These are phyloP conservation scores for Ictidomys tridecemlineatus DNA, from an alignment of 2,113 vertebrate species.

Conservation along the genomic window DNA sequence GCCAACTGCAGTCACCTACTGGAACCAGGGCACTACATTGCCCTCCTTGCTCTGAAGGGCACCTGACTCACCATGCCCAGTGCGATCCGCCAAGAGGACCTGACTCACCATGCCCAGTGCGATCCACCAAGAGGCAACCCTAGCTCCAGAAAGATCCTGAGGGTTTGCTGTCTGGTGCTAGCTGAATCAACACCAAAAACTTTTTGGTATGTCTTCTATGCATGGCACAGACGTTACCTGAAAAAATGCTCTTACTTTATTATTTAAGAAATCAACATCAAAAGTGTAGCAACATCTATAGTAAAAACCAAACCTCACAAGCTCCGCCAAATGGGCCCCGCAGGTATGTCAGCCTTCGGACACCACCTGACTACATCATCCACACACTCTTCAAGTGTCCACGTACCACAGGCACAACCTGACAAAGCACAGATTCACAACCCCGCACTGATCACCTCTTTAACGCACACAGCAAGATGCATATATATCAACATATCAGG, in stretches of 20 bases:
- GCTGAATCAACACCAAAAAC: not conserved
- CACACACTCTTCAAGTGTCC: not conserved
- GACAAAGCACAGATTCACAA: not conserved
- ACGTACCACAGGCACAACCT: not conserved
- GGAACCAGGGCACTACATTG: not conserved
- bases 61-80: not conserved
- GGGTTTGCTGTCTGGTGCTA: not conserved
- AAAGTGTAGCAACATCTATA: not conserved
- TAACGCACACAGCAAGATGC: no score
- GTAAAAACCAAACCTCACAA: not conserved
- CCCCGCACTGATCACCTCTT: accelerated
- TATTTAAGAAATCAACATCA: not conserved
- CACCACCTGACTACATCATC: not conserved
- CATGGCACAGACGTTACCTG: not conserved
- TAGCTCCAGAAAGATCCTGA: not conserved
- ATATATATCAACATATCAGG: not conserved
- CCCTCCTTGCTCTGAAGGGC: not conserved
- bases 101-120: not conserved
- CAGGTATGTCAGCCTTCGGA: not conserved
- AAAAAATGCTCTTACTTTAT: not conserved
- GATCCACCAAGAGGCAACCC: no score
- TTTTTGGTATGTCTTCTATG: not conserved
- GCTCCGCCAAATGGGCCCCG: not conserved
- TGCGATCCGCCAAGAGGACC: no score
- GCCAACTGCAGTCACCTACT: not conserved